These are phyloP conservation scores for Oasisia sp. DNA, from an alignment of 2,888 invertebrate genomes.

Conservation along the genomic window DNA sequence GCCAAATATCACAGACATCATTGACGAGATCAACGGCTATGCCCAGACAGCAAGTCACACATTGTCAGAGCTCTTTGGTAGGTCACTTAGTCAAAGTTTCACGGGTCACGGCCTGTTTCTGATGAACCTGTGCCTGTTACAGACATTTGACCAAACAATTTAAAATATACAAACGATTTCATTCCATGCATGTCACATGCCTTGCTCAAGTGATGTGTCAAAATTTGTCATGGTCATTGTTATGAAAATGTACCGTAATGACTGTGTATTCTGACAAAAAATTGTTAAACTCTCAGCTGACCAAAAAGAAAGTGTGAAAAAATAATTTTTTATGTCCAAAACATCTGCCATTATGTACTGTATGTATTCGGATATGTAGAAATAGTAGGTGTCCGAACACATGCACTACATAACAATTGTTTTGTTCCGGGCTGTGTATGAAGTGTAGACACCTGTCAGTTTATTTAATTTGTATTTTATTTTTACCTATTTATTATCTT, in stretches of 20 bases:
- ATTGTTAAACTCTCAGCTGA: too few relatives aligned
- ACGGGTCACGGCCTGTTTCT: neutral
- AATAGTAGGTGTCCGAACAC: too few relatives aligned
- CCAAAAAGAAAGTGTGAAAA: too few relatives aligned
- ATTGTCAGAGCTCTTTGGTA: constrained; percentile 93
- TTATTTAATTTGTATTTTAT: too few relatives aligned
- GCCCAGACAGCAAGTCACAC: constrained; percentile 88
- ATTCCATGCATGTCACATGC: neutral
- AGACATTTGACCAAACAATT: neutral
- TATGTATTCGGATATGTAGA: too few relatives aligned
- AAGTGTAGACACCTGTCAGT: too few relatives aligned
- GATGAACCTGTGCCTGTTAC: neutral
- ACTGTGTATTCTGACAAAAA: too few relatives aligned
- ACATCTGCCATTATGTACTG: neutral
- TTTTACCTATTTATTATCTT: too few relatives aligned
- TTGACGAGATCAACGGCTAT: constrained; percentile 83
- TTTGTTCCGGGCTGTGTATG: too few relatives aligned
- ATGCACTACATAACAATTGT: too few relatives aligned
- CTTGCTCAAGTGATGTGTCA: neutral
- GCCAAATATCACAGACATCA: constrained; percentile 88
- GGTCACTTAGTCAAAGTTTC: constrained; percentile 46
- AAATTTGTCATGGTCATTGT: neutral
- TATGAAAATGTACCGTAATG: neutral
- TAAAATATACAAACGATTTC: neutral
- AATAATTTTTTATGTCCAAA: neutral